Conservation (phyloP, 1,140 invertebrate species). For the fruit fly (Drosophila melanogaster) region DNA sequence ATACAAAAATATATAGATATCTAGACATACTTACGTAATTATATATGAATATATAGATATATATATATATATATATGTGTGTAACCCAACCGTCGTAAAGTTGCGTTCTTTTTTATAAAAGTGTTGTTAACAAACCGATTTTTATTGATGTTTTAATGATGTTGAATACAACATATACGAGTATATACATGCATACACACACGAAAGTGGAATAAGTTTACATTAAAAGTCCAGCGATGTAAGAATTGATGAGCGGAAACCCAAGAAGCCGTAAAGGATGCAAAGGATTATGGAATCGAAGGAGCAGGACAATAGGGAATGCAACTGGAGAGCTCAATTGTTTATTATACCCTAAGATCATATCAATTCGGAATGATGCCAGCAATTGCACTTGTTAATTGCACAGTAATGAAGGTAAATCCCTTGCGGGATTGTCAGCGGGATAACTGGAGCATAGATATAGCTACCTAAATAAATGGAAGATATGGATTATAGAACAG, state of each 20-base stretch:
- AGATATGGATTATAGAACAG: conserved; percentile 33
- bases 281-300: not conserved
- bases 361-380: conserved; percentile 38
- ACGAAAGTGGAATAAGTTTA: conserved; percentile 47
- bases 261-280: not conserved
- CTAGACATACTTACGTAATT: conserved; percentile 23
- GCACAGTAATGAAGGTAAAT: conserved; percentile 29
- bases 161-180: conserved; percentile 56
- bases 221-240: conserved; percentile 47
- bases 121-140: conserved; percentile 76
- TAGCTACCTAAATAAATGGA: conserved; percentile 23
- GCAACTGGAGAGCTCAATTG: conserved; percentile 61
- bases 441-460: conserved; percentile 26
- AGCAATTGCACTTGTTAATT: conserved; percentile 72
- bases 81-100: conserved; percentile 76
- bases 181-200: conserved; percentile 44
- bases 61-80: conserved; percentile 22
- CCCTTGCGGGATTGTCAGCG: not conserved
- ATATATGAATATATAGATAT: conserved; percentile 32
- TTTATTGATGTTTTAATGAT: conserved; percentile 76
- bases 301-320: conserved; percentile 54
- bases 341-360: conserved; percentile 38
- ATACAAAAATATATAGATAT: conserved; percentile 25
- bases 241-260: conserved; percentile 6
- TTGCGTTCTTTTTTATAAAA: conserved; percentile 80